These are phyloP conservation scores for Micropoecilia bifurca DNA, from an alignment of 2,797 vertebrate species.

Conservation along the genomic window DNA sequence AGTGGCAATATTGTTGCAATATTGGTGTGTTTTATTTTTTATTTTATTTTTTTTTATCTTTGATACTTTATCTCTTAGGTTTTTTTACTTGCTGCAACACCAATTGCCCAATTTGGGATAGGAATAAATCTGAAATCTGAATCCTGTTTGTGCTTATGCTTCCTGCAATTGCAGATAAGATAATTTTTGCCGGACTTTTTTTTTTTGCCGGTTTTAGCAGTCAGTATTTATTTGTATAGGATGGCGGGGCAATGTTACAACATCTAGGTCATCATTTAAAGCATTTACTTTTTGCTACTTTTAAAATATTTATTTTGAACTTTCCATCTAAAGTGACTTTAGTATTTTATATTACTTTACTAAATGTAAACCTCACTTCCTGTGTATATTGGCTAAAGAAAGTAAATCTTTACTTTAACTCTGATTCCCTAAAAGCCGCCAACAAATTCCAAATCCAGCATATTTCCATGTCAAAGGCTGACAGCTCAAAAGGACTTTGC, in stretches of 20 bases:
- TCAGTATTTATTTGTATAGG: background rate
- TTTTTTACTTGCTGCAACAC: no score
- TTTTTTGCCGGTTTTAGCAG: background rate
- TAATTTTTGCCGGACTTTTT: background rate
- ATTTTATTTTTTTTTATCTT: no score
- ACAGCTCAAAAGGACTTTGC: background rate
- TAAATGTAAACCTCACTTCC: background rate
- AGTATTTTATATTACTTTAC: background rate
- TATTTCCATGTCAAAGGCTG: no score
- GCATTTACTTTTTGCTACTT: background rate
- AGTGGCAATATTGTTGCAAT: background rate
- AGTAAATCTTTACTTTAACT: background rate
- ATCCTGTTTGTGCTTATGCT: background rate
- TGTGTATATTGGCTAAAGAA: background rate
- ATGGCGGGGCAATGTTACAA: background rate
- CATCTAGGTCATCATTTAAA: background rate
- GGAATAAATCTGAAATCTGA: no score
- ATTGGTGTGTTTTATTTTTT: no score
- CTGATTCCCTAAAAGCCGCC: background rate
- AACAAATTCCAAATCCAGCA: background rate
- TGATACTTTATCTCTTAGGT: no score
- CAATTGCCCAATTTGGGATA: no score
- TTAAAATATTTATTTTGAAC: background rate
- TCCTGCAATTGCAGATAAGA: background rate
- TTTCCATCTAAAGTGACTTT: background rate